These are phyloP conservation scores for Spinus pinus DNA, from an alignment of 2,797 vertebrate species.

Conservation along the genomic window DNA sequence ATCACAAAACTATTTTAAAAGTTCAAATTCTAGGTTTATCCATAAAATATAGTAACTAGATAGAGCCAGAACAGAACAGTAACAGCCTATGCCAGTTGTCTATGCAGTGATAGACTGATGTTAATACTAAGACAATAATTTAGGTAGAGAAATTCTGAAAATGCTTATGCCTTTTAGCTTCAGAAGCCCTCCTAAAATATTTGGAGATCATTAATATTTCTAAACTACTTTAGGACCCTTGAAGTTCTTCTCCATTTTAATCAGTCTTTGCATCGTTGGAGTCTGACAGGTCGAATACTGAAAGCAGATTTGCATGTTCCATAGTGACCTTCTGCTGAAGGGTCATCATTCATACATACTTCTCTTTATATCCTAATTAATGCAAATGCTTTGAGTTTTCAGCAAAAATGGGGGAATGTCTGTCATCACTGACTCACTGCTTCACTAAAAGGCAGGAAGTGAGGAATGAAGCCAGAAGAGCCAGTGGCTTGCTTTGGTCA, in stretches of 20 bases:
- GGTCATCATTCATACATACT: not conserved
- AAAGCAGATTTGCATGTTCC: not conserved
- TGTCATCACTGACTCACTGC: not conserved
- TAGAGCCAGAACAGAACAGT: not conserved
- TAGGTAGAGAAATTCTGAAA: not conserved
- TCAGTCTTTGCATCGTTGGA: not conserved
- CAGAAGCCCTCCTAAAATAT: not conserved
- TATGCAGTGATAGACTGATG: not conserved
- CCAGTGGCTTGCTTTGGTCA: not conserved
- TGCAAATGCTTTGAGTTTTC: not conserved
- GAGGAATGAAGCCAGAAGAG: not conserved
- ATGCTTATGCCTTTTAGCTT: not conserved
- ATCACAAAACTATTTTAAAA: not conserved
- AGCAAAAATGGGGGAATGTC: not conserved
- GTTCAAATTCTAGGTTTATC: not conserved
- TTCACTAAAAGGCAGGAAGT: not conserved
- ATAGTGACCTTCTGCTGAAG: not conserved
- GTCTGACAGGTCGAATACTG: not conserved
- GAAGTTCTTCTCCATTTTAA: not conserved
- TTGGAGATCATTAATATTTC: not conserved
- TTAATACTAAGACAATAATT: not conserved
- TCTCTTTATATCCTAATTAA: not conserved
- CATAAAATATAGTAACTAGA: not conserved
- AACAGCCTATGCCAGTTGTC: not conserved
- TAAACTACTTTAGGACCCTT: not conserved